phyloP scores from a whole-genome alignment of 2,113 vertebrate genomes.

The Lophius piscatorius region DNA sequence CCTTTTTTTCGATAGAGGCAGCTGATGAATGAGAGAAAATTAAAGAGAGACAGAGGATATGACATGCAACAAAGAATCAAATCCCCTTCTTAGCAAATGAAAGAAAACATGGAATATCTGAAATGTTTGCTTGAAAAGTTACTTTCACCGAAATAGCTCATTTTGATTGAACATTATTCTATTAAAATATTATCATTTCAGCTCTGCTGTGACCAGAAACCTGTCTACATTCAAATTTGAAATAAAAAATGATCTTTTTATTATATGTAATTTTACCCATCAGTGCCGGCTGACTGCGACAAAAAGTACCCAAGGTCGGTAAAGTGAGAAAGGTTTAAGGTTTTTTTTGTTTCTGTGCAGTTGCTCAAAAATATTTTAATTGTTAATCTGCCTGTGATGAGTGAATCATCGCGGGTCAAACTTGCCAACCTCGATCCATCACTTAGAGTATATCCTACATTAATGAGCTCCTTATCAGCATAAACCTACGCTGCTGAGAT shows the following conservation, averaged over 20 bases:
- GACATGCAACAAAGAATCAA: too few relatives aligned
- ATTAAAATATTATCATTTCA: too few relatives aligned
- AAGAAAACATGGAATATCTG: too few relatives aligned
- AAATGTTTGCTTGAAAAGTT: too few relatives aligned
- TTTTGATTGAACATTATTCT: too few relatives aligned
- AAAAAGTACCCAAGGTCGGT: slow-evolving; percentile 4
- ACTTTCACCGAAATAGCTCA: too few relatives aligned
- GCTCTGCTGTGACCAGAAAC: too few relatives aligned
- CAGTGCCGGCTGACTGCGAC: slow-evolving; percentile 11
- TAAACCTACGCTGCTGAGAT: slow-evolving; percentile 61
- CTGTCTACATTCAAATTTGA: too few relatives aligned
- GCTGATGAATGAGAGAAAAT: too few relatives aligned
- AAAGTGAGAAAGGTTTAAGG: slow-evolving; percentile 30
- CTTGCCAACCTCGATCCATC: slow-evolving; percentile 43
- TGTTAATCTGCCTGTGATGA: slow-evolving; percentile 64
- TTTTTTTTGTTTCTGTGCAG: slow-evolving; percentile 40
- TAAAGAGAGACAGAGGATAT: too few relatives aligned
- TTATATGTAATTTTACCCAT: slow-evolving; percentile 26
- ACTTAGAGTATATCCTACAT: slow-evolving; percentile 55
- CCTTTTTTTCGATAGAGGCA: too few relatives aligned
- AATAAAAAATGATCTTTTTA: slow-evolving; percentile 1
- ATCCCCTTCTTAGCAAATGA: too few relatives aligned
- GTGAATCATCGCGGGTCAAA: slow-evolving; percentile 71
- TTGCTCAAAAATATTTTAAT: slow-evolving; percentile 63
- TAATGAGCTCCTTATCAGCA: slow-evolving; percentile 72